Base-by-base conservation (phyloP, 2,888 invertebrate genomes). In the Dasypogon diadema region DNA sequence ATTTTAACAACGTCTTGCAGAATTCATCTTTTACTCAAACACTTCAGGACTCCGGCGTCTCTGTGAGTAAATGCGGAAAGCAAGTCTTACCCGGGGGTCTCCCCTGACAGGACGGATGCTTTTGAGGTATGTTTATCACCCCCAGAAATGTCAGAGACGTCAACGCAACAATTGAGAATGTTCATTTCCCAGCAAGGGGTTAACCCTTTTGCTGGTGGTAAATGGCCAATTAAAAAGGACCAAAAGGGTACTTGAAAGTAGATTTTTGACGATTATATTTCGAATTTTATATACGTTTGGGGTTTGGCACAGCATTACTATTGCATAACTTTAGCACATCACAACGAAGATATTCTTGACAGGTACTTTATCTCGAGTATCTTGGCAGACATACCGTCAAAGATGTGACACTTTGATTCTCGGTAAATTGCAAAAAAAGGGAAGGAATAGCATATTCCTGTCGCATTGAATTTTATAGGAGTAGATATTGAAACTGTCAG, bases 171-270 rank as follows among this genome's bases (percentile, higher is more conserved):
- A 51, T 18, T 21, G n/a, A 12, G 51, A 51, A 21, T 5, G 51
- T 16, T 51, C 51, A 18, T 12, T 16, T 51, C 14, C 14, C 18
- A n/a, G 51, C n/a, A 51, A 21, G 18, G 18, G 51, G 51, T 51
- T 51, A 51, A 51, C 51, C 51, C 42, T 42, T 37, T 48, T 26
- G 24, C 14, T 46, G 14, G 8, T 34, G 18, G 18, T 70, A 51
- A 30, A 16, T 30, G 70, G 21, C 30, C 54, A 70, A 54, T 70
- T 54, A 70, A 70, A 51, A 48, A 30, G 30, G 70, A 26, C 34
- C 51, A 51, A 56, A 54, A 34, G 51, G 68, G 70, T 70, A 51
- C 54, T 70, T 6, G 8, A 54, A 21, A 12, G 51, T 14, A 42
- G 42, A 65, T 65, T 65, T 26, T 22, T 56, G 26, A 22, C 14